phyloP scores from a whole-genome alignment of 2,797 vertebrate genomes.

The Rallus crepitans region DNA sequence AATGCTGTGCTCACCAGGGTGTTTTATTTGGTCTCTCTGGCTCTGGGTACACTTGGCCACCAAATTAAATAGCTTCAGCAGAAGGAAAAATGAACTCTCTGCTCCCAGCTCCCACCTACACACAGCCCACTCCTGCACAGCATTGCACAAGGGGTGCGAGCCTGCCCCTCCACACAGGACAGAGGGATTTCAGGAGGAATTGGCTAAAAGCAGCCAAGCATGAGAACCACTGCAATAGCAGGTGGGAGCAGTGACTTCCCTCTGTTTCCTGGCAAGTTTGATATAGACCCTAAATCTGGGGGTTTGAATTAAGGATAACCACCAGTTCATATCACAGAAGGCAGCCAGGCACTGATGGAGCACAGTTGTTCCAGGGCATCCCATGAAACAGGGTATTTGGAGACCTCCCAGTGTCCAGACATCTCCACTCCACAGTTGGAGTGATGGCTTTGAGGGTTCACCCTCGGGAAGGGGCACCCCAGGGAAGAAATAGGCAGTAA shows the following conservation, averaged over 20 bases:
- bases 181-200: neutral
- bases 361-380: neutral
- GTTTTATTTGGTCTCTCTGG: neutral
- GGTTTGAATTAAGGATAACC: neutral
- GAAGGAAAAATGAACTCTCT: neutral
- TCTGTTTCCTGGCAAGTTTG: neutral
- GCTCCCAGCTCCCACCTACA: neutral
- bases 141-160: rapidly evolving
- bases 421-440: neutral
- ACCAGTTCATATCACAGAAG: neutral
- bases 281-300: neutral
- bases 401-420: neutral
- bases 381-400: neutral
- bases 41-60: neutral
- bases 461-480: neutral
- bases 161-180: neutral
- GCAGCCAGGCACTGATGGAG: neutral
- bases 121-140: neutral
- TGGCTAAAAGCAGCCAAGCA: neutral
- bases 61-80: neutral
- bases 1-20: neutral
- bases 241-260: neutral
- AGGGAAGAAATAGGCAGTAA: neutral
- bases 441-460: neutral
- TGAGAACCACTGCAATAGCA: neutral